Conservation (phyloP, 2,888 invertebrate species). For the Euphydryas editha region DNA sequence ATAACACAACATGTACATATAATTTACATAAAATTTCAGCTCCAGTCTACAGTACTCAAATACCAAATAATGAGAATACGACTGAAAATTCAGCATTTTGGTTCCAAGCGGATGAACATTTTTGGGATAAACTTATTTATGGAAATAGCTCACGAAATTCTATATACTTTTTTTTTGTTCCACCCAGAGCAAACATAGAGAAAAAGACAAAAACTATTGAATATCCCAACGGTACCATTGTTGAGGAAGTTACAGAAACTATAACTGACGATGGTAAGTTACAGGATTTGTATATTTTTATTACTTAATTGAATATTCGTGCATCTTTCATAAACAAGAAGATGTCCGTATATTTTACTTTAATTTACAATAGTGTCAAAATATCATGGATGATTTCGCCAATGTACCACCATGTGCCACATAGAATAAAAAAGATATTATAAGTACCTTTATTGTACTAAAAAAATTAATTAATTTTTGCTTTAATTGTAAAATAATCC, state of each 20-base stretch:
- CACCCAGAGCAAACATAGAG: slow-evolving; percentile 49
- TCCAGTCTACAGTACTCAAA: not conserved
- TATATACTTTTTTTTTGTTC: slow-evolving; percentile 53
- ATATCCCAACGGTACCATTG: slow-evolving; percentile 59
- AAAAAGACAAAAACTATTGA: slow-evolving; percentile 53
- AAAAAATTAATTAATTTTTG: not conserved
- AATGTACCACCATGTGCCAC: not conserved
- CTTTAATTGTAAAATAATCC: too few species aligned
- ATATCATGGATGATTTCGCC: too few species aligned
- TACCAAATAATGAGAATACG: slow-evolving; percentile 8
- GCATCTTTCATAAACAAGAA: too few species aligned
- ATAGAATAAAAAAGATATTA: not conserved
- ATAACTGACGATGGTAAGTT: slow-evolving; percentile 28
- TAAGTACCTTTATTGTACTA: not conserved
- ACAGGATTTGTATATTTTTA: not conserved
- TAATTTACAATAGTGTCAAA: too few species aligned
- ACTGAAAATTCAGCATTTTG: slow-evolving; percentile 13
- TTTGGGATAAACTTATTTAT: slow-evolving; percentile 45
- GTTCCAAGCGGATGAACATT: slow-evolving; percentile 35
- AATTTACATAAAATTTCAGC: slow-evolving; percentile 4
- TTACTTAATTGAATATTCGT: not conserved
- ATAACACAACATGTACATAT: not conserved
- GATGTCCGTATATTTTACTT: too few species aligned
- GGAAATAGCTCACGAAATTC: slow-evolving; percentile 43
- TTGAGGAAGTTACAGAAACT: slow-evolving; percentile 53